Conservation (phyloP, 1,140 invertebrate species). For the Atta cephalotes region DNA sequence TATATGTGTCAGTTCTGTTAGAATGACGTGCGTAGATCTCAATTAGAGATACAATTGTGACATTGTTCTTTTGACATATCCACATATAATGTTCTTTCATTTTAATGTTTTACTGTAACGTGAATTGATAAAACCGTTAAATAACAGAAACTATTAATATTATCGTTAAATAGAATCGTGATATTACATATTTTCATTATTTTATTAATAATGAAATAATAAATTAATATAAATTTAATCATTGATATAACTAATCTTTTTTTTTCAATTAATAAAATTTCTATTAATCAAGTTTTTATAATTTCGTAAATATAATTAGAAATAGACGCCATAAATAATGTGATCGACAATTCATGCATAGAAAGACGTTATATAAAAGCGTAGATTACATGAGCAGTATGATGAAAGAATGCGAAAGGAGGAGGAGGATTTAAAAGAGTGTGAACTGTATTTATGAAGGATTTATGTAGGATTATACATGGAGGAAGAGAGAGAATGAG, state of each 20-base stretch:
- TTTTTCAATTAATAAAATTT: neutral
- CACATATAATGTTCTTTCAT: neutral
- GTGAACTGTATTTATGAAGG: slow-evolving; percentile 46
- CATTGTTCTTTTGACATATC: neutral
- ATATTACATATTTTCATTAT: neutral
- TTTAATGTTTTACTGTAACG: neutral
- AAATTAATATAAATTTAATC: neutral
- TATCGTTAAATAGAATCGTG: neutral
- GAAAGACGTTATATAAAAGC: slow-evolving; percentile 21
- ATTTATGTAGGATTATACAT: slow-evolving; percentile 50
- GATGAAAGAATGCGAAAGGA: neutral
- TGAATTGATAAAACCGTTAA: slow-evolving; percentile 1
- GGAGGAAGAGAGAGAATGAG: neutral
- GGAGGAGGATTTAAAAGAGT: slow-evolving; percentile 16
- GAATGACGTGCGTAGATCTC: neutral
- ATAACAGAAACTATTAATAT: slow-evolving; percentile 7
- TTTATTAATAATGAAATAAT: neutral
- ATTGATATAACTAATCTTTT: neutral
- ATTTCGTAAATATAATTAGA: neutral
- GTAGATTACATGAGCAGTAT: slow-evolving; percentile 6
- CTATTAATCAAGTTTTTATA: neutral
- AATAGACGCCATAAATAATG: neutral
- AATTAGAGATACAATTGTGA: slow-evolving; percentile 25
- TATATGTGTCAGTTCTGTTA: neutral
- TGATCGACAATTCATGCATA: slow-evolving; percentile 24